phyloP scores from a whole-genome alignment of 2,113 vertebrate species.

The Ceyx cyanopectus region DNA sequence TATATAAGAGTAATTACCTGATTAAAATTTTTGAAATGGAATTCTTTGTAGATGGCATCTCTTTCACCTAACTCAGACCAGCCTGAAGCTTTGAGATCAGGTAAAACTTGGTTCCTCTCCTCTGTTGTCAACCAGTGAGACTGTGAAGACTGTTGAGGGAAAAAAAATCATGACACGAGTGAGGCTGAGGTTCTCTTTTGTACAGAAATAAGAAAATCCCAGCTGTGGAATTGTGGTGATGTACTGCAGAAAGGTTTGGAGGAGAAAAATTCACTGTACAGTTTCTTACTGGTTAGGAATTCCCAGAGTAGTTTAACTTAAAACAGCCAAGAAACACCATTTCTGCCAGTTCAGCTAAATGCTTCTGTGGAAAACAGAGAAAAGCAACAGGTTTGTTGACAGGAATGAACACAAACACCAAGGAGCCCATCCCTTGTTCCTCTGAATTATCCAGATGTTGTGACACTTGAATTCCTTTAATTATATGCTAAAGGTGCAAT shows the following conservation, averaged over 20 bases:
- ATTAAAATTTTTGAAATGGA: conserved; percentile 93
- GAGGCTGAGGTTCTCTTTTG: background rate
- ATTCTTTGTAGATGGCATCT: conserved; percentile 95
- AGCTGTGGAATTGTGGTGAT: accelerated
- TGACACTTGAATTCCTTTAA: too few relatives aligned
- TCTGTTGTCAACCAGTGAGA: conserved; percentile 84
- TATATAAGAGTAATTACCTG: conserved; percentile 79
- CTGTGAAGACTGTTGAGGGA: conserved; percentile 81
- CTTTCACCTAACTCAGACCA: conserved; percentile 88
- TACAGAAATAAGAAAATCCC: background rate
- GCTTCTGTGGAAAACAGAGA: background rate
- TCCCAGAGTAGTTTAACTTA: background rate
- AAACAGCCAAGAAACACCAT: background rate
- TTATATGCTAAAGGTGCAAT: background rate
- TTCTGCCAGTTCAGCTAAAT: background rate
- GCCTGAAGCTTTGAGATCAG: conserved; percentile 86
- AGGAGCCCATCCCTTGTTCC: background rate
- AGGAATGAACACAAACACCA: background rate
- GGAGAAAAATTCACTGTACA: background rate
- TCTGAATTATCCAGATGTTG: background rate
- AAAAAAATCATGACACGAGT: background rate
- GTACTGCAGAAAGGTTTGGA: background rate
- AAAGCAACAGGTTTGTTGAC: background rate
- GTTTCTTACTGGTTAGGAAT: background rate
- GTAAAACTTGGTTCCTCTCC: conserved; percentile 86